Evolutionary conservation across 2,888 invertebrate species (phyloP), one percentile per base, ranked within the genome.

Genomic region (Megamerina dolium): DNA sequence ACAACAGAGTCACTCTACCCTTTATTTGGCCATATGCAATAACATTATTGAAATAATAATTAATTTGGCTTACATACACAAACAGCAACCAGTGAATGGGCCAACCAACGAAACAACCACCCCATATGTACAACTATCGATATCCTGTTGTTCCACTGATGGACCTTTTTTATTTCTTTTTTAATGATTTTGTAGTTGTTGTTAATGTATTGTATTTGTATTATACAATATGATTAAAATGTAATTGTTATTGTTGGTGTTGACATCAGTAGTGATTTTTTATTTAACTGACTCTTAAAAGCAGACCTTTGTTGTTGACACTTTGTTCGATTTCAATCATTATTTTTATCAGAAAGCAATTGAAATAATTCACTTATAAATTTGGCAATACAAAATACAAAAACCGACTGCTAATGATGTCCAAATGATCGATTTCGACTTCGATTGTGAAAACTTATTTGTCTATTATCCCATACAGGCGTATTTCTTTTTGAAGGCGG

Each of bases 1-100:
- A 17, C 13, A 31, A 26, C 27, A 37, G 13, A 37, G 37, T 26
- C 17, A 4, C 18, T 32, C 40, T 23, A 16, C 13, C 19, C 13
- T 37, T 21, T 33, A 17, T 10, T 32, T 18, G 29, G 18, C 30
- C 17, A 16, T 30, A 8, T 13, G 19, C 19, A 16, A n/a, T n/a
- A n/a, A n/a, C n/a, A n/a, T n/a, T n/a, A n/a, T n/a, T n/a, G 40
- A 29, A 32, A 32, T 37, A 14, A 40, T 40, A 45, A 45, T 45
- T 45, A 41, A 41, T 37, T 37, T 45, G 30, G 37, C 21, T 45
- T 45, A 41, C 43, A 41, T 21, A 36, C 38, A 33, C 33, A 18
- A 13, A n/a, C 13, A 17, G 27, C 6, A 23, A 31, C 17, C 17
- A n/a, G 17, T 29, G 16, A n/a, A 26, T n/a, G n/a, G n/a, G n/a